Base-by-base conservation (phyloP, 1,140 invertebrate species). In the Scylla paramamosain region DNA sequence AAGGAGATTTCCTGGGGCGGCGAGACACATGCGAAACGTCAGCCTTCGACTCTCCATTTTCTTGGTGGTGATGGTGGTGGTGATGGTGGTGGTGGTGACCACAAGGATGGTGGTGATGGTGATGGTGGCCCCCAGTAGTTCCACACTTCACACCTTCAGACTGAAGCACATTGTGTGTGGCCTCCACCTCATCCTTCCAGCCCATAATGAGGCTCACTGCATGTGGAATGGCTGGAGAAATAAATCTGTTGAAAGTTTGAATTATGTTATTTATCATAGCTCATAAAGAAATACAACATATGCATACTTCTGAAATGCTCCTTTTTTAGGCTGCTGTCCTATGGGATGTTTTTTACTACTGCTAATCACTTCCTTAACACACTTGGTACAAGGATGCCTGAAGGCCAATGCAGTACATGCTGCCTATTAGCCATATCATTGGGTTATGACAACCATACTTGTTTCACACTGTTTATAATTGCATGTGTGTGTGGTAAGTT, bases 1-100 rank as follows among this genome's bases (percentile, higher is more conserved):
- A 96, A 12, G 96, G 96, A 86, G 96, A 96, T 45, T 95, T 94
- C 29, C 95, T 95, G 0, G 91, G 89, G 6, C 96, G 83, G 0
- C 95, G 25, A 46, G 87, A 95, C 8, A 96, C 67, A 29, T 93
- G 77, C 0, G 95, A 89, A 0, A 96, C 91, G 93, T 95, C 95
- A 48, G 95, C 96, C 92, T 96, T 95, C 0, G 96, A 95, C 25
- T 82, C 48, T 8, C 12, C 77, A 67, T 45, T 28, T 29, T 86
- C 82, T 29, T 31, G 14, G 83, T 46, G 28, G 45, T 92, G 46
- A 16, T 92, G 91, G 59, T 88, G 83, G n/a, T 93, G 86, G 31
- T 92, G 90, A 45, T 91, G 92, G 45, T 77, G 48, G 14, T 83
- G 52, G 67, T 84, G 82, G 39, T 89, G 59, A 31, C 77, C 88